Base-by-base conservation (phyloP, 2,888 invertebrate species). In the Oscheius sp. region DNA sequence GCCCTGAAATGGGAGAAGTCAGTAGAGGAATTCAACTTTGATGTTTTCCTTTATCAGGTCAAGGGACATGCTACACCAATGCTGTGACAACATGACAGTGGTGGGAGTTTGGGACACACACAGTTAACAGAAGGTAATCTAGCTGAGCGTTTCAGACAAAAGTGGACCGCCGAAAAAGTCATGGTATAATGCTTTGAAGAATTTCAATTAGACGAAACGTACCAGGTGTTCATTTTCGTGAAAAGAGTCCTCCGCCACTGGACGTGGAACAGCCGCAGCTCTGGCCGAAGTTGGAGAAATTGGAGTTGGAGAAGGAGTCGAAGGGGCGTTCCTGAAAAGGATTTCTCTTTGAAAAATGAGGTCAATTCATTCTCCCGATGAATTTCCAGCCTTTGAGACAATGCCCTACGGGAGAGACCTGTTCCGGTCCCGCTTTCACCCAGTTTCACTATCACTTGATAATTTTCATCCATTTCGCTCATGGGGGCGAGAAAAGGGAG, bases 191-290 rank as follows among this genome's bases (percentile, higher is more conserved):
- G 21, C 21, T 21, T 21, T 21, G 21, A 21, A 21, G 21, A 21
- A 21, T 21, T 21, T 21, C 21, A 21, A 21, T 21, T 21, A 21
- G 21, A 21, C 21, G 21, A 29, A 53, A 77, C 79, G 74, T 51
- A 81, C 79, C 63, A 74, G 65, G 73, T 55, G 72, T 76, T 81
- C 78, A 79, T 78, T 81, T 81, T 73, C 74, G 73, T 71, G 79
- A 79, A 75, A 83, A 84, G 65, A 80, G 79, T 59, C 73, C 79
- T 73, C 80, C 79, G 33, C 78, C 68, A 76, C 74, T 78, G 53
- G 71, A 76, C 55, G 74, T 70, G 11, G 74, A 35, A 48, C 73
- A 74, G 58, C 77, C 70, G 65, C 74, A 71, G 58, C 74, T 74
- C 58, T 74, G 71, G 70, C 62, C 53, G 58, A 29, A 29, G 63